These are phyloP conservation scores for Eira barbara DNA, from an alignment of 2,113 vertebrate species.

Conservation along the genomic window DNA sequence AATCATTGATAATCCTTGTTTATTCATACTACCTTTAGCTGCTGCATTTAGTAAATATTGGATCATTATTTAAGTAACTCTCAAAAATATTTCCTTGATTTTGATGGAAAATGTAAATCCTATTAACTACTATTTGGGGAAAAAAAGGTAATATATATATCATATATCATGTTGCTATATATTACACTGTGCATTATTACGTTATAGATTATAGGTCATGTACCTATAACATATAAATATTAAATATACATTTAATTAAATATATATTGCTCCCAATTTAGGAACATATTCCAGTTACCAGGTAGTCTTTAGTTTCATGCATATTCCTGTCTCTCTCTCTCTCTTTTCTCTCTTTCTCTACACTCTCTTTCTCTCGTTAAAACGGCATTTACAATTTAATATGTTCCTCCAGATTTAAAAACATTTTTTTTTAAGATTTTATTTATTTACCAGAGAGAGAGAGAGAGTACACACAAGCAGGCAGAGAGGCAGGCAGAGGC, in stretches of 20 bases:
- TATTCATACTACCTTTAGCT: not conserved
- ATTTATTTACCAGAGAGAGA: too few relatives aligned
- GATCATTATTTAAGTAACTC: not conserved
- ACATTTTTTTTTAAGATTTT: too few relatives aligned
- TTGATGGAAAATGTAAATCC: not conserved
- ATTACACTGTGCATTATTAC: not conserved
- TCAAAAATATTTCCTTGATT: not conserved
- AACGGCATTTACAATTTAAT: not conserved
- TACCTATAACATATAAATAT: not conserved
- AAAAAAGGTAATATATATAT: not conserved
- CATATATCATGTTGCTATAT: not conserved
- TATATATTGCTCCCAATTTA: not conserved
- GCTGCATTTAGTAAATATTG: not conserved
- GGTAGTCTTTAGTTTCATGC: not conserved
- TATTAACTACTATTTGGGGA: not conserved
- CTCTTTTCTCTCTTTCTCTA: not conserved
- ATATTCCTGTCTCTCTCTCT: not conserved
- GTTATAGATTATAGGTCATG: not conserved
- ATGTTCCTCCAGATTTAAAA: not conserved
- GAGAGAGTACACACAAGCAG: too few relatives aligned
- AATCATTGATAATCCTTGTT: not conserved
- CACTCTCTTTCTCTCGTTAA: not conserved
- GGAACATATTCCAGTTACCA: not conserved
- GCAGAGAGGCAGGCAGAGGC: too few relatives aligned
- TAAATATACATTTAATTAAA: not conserved